Conservation (phyloP, 2,797 vertebrate species). For the Trichosurus vulpecula region DNA sequence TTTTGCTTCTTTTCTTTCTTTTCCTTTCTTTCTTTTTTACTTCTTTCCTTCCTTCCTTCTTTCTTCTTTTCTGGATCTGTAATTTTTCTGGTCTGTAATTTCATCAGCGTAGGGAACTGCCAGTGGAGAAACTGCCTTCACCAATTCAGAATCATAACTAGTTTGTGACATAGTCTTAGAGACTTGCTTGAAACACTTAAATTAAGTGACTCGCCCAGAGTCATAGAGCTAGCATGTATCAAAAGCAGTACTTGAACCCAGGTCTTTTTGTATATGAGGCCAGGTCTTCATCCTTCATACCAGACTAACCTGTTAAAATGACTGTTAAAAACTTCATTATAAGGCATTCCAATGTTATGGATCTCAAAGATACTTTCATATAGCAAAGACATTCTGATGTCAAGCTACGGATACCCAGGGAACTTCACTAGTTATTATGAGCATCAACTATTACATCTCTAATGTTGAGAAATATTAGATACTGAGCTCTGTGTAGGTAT, state of each 20-base stretch:
- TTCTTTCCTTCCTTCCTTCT: background rate
- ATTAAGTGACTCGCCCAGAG: background rate
- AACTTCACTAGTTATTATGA: slow-evolving; percentile 57
- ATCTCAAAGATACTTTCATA: slow-evolving; percentile 37
- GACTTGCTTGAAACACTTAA: background rate
- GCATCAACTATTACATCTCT: slow-evolving; percentile 58
- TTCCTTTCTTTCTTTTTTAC: too few species aligned
- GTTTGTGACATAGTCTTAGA: background rate
- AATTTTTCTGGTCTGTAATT: background rate
- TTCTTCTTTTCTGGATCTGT: background rate
- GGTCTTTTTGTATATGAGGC: background rate
- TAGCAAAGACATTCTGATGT: slow-evolving; percentile 54
- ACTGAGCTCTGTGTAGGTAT: slow-evolving; percentile 44
- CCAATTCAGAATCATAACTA: background rate
- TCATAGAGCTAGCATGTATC: background rate
- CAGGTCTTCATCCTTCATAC: background rate
- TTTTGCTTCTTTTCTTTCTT: background rate
- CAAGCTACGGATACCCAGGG: slow-evolving; percentile 39
- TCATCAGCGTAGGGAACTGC: background rate
- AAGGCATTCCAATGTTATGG: background rate
- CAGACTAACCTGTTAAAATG: background rate
- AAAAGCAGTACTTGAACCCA: background rate
- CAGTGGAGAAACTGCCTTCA: background rate
- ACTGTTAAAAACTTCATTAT: background rate
- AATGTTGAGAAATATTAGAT: slow-evolving; percentile 64